Percentiles rank a stretch among this genome's conserved stretches.
phyloP scores from a whole-genome alignment of 2,113 vertebrate species.

The Hippocampus zosterae region DNA sequence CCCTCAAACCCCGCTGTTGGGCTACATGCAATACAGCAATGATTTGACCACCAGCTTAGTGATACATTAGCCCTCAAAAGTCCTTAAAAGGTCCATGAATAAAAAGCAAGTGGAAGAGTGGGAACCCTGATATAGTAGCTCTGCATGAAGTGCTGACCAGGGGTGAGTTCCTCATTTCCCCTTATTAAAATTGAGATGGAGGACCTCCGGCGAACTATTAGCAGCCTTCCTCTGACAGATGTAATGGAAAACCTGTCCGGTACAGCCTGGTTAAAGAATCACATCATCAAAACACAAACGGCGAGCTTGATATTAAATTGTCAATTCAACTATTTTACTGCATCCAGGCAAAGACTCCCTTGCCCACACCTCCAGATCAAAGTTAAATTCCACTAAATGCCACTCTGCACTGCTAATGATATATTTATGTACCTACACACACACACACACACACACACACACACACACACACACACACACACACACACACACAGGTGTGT shows the following conservation, averaged over 20 bases:
- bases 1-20: too few relatives aligned
- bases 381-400: constrained; percentile 51
- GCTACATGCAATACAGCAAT: too few relatives aligned
- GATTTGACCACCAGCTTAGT: too few relatives aligned
- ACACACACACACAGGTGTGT: constrained; percentile 37
- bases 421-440: constrained; percentile 6
- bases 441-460: constrained; percentile 10
- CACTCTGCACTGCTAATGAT: constrained; percentile 44
- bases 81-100: too few relatives aligned
- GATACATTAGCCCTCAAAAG: too few relatives aligned
- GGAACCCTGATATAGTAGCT: too few relatives aligned
- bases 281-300: constrained; percentile 47
- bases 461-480: constrained; percentile 8
- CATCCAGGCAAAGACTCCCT: constrained; percentile 24
- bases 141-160: constrained; percentile 32
- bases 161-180: constrained; percentile 30
- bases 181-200: constrained; percentile 40
- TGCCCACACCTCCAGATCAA: constrained; percentile 10
- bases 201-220: constrained; percentile 39
- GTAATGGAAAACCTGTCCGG: constrained; percentile 48
- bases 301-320: constrained; percentile 14
- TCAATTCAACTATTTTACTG: constrained; percentile 39
- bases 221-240: constrained; percentile 44
- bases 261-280: constrained; percentile 37
- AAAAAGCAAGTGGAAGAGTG: too few relatives aligned